Percentiles rank a stretch among this genome's conserved stretches.
phyloP scores from a whole-genome alignment of 92 coral and sea anemone genomes.

The Micromussa lordhowensis region DNA sequence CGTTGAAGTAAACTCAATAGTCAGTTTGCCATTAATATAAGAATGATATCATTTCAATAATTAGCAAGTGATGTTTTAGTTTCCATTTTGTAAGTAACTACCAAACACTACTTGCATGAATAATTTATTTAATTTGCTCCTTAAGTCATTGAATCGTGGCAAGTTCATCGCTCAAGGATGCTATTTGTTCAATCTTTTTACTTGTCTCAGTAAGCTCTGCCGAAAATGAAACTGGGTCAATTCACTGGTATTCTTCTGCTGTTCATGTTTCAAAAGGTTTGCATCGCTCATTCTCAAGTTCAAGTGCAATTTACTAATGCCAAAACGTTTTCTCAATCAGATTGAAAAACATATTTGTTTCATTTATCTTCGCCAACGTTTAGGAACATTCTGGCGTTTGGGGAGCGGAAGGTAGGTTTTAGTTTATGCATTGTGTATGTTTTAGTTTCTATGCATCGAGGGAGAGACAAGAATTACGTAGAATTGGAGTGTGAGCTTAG shows the following conservation, averaged over 20 bases:
- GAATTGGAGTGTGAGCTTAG: neutral
- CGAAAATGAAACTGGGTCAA: neutral
- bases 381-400: neutral
- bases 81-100: too few relatives aligned
- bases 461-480: neutral
- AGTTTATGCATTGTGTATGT: neutral
- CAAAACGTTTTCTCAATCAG: too few relatives aligned
- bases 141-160: neutral
- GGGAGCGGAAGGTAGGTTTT: neutral
- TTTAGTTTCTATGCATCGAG: too few relatives aligned
- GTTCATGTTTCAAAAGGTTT: neutral
- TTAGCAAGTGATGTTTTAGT: too few relatives aligned
- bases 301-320: too few relatives aligned
- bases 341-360: neutral
- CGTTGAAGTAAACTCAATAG: too few relatives aligned
- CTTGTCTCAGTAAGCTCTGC: neutral
- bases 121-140: too few relatives aligned
- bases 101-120: too few relatives aligned
- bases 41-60: too few relatives aligned
- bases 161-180: neutral
- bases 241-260: neutral
- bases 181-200: too few relatives aligned
- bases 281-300: too few relatives aligned
- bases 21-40: too few relatives aligned
- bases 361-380: neutral